Conservation (phyloP, 2,113 vertebrate genomes). For the Cacatua alba region DNA sequence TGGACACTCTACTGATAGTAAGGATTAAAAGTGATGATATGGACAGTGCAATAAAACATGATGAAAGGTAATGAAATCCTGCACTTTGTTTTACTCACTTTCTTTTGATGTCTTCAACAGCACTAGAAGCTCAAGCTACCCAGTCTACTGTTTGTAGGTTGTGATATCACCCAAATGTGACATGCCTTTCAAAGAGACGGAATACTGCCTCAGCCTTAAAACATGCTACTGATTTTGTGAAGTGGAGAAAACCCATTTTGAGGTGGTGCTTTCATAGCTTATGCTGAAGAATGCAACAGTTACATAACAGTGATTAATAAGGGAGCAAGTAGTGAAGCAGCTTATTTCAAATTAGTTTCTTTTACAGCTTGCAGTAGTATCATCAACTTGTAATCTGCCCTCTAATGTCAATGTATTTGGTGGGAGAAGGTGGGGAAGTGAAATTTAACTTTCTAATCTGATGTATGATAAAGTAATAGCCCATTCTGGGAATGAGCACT, state of each 20-base stretch:
- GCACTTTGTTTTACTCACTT: neutral
- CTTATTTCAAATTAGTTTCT: conserved; percentile 31
- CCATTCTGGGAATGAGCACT: neutral
- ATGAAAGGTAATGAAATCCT: conserved; percentile 6
- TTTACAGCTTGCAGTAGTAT: neutral
- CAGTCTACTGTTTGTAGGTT: neutral
- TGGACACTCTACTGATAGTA: neutral
- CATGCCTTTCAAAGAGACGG: neutral
- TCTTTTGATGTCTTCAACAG: neutral
- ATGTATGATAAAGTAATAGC: conserved; percentile 2
- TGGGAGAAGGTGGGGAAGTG: conserved; percentile 36
- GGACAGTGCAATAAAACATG: conserved; percentile 18
- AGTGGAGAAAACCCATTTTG: neutral
- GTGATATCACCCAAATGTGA: neutral
- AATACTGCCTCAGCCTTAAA: neutral
- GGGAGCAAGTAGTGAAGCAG: neutral
- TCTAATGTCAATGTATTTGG: neutral
- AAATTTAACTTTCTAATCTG: conserved; percentile 42
- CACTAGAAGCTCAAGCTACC: neutral
- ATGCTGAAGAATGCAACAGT: neutral
- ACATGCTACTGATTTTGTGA: neutral
- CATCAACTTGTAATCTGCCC: neutral
- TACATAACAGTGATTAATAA: neutral
- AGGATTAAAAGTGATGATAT: neutral
- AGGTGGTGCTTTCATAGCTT: neutral